Evolutionary conservation across 1,140 invertebrate genomes (phyloP), one percentile per base, ranked within the genome.

Genomic region (Ceratosolen solmsi): DNA sequence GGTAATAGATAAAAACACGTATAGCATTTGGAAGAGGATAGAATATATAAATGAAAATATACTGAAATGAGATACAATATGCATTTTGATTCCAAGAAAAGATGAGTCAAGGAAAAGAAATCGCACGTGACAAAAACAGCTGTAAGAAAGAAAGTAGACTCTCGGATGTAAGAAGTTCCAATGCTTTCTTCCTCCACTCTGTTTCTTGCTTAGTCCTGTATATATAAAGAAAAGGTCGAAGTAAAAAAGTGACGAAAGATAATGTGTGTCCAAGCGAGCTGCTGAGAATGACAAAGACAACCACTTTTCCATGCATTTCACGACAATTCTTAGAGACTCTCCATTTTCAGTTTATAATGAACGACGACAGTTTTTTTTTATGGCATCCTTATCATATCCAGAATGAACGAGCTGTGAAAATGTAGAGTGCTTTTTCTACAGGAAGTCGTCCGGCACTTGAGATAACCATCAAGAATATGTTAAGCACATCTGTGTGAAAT

Each of bases 341-440:
- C 54, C 54, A 56, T n/a, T 56, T 56, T 56, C 22, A 56, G 20
- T 56, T 56, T 56, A 56, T 56, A 56, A 56, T 56, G 54, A 56
- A 56, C 54, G 54, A 25, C 54, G 20, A 56, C 3, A 25, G 54
- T 56, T 56, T 56, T 56, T 56, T 5, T 13, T 46, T 13, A 13
- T 4, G 22, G 54, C 54, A 56, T 56, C 54, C 20, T 56, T 56
- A 56, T 56, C 54, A 20, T 56, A 56, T 25, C 54, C n/a, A 56
- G 54, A 25, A 56, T n/a, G 22, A 25, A 56, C 20, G n/a, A 9
- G 1, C 54, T 25, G 54, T 56, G 54, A 56, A 56, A 56, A 56
- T 25, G 54, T 15, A 56, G 54, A 56, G 20, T 56, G 54, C 22
- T 7, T n/a, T 15, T 56, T 56, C 22, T n/a, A 56, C 54, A 25